Conservation (phyloP, 2,797 vertebrate genomes). For the Taenioides sp. region DNA sequence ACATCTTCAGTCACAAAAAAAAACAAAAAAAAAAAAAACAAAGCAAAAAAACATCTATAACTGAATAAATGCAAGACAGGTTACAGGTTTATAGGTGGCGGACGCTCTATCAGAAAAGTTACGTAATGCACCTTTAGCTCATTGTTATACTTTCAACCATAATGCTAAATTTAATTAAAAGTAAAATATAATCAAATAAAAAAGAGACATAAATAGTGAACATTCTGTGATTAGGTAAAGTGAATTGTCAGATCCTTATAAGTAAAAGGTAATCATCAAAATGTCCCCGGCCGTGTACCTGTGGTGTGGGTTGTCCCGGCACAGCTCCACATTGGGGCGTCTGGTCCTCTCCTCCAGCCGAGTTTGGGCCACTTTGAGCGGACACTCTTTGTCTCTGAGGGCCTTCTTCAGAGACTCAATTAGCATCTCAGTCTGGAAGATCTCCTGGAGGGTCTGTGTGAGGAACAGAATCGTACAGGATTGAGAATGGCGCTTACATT, state of each 20-base stretch:
- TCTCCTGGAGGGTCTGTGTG: constrained; percentile 88
- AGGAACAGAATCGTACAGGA: neutral
- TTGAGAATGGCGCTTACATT: too few species aligned
- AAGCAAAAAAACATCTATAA: too few species aligned
- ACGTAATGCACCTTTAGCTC: neutral
- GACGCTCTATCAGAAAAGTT: neutral
- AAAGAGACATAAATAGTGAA: neutral
- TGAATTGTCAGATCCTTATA: neutral
- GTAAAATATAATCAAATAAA: too few species aligned
- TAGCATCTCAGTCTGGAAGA: constrained; percentile 88
- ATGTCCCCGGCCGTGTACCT: constrained; percentile 64
- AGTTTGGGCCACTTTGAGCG: constrained; percentile 91
- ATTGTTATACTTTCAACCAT: neutral
- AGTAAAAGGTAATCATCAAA: neutral
- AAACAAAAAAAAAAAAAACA: too few species aligned
- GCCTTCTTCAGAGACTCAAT: constrained; percentile 87
- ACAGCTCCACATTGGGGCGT: constrained; percentile 89
- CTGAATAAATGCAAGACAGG: too few species aligned
- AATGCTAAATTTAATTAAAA: neutral
- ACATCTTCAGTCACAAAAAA: too few species aligned
- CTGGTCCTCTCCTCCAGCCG: constrained; percentile 87
- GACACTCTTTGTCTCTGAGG: constrained; percentile 84
- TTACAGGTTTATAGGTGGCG: too few species aligned
- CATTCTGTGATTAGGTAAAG: neutral
- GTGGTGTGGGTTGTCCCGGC: constrained; percentile 86